Base-by-base conservation (phyloP, 1,140 invertebrate genomes). In the Drosophila nasuta region DNA sequence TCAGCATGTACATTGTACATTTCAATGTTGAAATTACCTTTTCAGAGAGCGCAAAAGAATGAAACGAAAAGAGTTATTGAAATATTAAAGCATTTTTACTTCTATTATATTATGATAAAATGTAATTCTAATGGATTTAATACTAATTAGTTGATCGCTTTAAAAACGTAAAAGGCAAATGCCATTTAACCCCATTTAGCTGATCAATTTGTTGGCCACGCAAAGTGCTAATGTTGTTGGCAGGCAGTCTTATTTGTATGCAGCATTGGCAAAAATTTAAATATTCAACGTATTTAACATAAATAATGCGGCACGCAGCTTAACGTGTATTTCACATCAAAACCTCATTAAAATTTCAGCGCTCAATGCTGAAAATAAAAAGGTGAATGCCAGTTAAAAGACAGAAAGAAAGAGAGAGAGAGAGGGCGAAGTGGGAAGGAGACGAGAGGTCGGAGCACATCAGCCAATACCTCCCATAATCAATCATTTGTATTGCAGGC, bases 341-440 rank as follows among this genome's bases (percentile, higher is more conserved):
- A 82, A 82, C 49, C 77, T 77, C 74, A 82, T 82, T 82, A 82
- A 79, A 79, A 79, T 82, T 82, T 77, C 73, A 81, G 49, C 45
- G 60, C 41, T 59, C 68, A 46, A 60, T 68, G 68, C 17, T 64
- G 57, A 65, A 57, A 79, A 72, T 64, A 59, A 67, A 75, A 75
- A 58, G 59, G 11, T 57, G 10, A 46, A 38, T 38, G 51, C 51
- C 30, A 5, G 5, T 7, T 11, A 7, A 49, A 46, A 15, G 20
- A n/a, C 10, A 11, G 17, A 25, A 7, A 49, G 15, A 46, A 35
- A 33, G 5, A 56, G 3, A 28, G 20, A 7, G 15, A 30, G 33
- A 25, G 35, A 63, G 7, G 1, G 25, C 15, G 6, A 3, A 38
- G 33, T 11, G 5, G 3, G 13, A 54, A 13, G 28, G 20, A 5